These are phyloP conservation scores for Rhagoletis pomonella DNA, from an alignment of 1,140 invertebrate species.

Conservation along the genomic window DNA sequence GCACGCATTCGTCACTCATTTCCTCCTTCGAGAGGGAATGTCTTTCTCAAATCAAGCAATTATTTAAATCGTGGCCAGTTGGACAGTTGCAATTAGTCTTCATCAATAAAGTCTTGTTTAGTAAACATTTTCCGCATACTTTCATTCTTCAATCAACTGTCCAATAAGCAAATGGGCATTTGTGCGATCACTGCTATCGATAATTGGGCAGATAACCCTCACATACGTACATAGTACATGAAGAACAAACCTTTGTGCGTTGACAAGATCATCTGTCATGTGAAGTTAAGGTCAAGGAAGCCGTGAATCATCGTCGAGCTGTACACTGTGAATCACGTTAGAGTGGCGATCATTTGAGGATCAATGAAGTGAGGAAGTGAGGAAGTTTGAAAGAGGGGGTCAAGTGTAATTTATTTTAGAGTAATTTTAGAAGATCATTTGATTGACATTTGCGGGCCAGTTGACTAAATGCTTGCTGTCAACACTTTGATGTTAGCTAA, in stretches of 20 bases:
- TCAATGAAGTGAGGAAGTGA: neutral
- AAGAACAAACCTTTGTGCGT: neutral
- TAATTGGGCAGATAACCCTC: conserved; percentile 26
- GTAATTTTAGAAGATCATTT: conserved; percentile 5
- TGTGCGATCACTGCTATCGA: conserved; percentile 20
- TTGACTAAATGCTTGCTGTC: conserved; percentile 39
- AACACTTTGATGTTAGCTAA: conserved; percentile 13
- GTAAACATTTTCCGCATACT: neutral
- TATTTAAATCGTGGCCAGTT: neutral
- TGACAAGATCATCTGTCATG: neutral
- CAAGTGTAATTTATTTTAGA: neutral
- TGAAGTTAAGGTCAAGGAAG: neutral
- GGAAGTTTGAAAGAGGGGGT: neutral
- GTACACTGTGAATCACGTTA: neutral
- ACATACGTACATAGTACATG: neutral
- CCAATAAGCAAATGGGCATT: neutral
- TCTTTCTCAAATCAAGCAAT: neutral
- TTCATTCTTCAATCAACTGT: neutral
- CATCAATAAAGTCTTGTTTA: conserved; percentile 8
- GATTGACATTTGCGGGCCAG: neutral
- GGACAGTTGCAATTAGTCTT: conserved; percentile 26
- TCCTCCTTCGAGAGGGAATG: neutral
- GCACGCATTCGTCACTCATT: neutral
- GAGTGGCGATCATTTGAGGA: conserved; percentile 4
- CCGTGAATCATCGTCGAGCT: neutral